Evolutionary conservation across 2,113 vertebrate genomes (phyloP), one percentile per base, ranked within the genome.

Genomic region (Myrmophylax atrothorax): DNA sequence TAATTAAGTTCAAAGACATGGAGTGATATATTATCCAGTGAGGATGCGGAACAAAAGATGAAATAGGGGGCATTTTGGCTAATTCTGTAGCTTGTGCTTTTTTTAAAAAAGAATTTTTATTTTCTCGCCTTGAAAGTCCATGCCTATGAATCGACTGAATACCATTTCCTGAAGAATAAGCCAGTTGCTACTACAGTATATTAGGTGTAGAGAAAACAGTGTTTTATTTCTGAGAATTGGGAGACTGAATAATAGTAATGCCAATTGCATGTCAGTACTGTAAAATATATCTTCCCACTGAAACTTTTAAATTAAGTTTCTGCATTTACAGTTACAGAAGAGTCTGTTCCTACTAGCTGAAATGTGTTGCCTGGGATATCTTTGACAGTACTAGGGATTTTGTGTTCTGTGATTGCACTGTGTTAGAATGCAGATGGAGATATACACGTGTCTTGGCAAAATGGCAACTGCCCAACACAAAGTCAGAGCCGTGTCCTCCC

Each of bases 1-100:
- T 93, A 92, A 95, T 97, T 96, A 96, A 96, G 82, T 87, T 89
- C 31, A 50, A 20, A 37, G 86, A 68, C 46, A 84, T 49, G 56
- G 72, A 86, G 18, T 72, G 49, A 89, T 89, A 62, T 4, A 18
- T 75, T 96, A 87, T 94, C 82, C 63, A 26, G 15, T 56, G 18
- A 84, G 40, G 24, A 80, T 96, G 13, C 40, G 91, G 66, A 84
- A 55, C 31, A 90, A 59, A 68, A 74, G 22, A 31, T 59, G 31
- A 87, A 90, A 74, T 75, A 75, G 38, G 13, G 73, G 15, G 22
- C 47, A 31, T 74, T 77, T 89, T 84, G 38, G 13, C 31, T 95
- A 78, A 74, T 88, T 79, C 52, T 76, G 17, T 18, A 37, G 15
- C 79, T 49, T 38, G 12, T 82, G 13, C 8, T 23, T 84, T 49